Percentiles rank a stretch among this genome's conserved stretches.
Evolutionary conservation across 2,113 vertebrate species (phyloP).

Genomic region (Brachionichthys hirsutus): DNA sequence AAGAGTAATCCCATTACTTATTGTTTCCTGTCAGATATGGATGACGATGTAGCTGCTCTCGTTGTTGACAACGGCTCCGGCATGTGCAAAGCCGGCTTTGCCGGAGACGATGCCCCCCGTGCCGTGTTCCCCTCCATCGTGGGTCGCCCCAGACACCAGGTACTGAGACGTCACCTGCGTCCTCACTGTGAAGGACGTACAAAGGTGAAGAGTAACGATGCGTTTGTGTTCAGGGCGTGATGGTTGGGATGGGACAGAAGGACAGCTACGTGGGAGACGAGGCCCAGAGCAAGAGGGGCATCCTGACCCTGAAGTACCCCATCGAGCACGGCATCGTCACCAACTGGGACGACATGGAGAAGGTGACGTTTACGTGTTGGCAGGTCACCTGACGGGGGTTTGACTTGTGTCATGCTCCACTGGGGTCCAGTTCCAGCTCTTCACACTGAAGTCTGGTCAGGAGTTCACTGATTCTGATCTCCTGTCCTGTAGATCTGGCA

Average conservation of each 20-base stretch:
- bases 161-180: not conserved
- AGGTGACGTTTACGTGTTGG: constrained; percentile 60
- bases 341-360: constrained; percentile 99
- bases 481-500: constrained; percentile 87
- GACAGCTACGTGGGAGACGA: constrained; percentile 95
- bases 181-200: rapidly evolving
- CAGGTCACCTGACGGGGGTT: too few relatives aligned
- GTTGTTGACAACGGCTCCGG: constrained; percentile 64
- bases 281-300: constrained; percentile 95
- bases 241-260: constrained; percentile 98
- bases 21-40: constrained; percentile 40
- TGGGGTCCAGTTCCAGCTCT: too few relatives aligned
- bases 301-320: constrained; percentile 83
- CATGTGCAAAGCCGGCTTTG: constrained; percentile 59
- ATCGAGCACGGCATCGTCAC: constrained; percentile 96
- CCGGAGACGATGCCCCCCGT: constrained; percentile 51
- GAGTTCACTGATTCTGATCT: too few relatives aligned
- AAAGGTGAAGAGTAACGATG: rapidly evolving
- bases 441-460: too few relatives aligned
- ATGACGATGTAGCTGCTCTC: constrained; percentile 27
- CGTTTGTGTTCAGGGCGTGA: constrained; percentile 83
- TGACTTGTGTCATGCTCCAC: too few relatives aligned
- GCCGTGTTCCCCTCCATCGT: constrained; percentile 55
- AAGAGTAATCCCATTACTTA: too few relatives aligned
- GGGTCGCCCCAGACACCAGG: constrained; percentile 58